Evolutionary conservation across 92 coral and sea anemone species (phyloP), one percentile per base, ranked within the genome.

Genomic region (Zoanthus solanderi): DNA sequence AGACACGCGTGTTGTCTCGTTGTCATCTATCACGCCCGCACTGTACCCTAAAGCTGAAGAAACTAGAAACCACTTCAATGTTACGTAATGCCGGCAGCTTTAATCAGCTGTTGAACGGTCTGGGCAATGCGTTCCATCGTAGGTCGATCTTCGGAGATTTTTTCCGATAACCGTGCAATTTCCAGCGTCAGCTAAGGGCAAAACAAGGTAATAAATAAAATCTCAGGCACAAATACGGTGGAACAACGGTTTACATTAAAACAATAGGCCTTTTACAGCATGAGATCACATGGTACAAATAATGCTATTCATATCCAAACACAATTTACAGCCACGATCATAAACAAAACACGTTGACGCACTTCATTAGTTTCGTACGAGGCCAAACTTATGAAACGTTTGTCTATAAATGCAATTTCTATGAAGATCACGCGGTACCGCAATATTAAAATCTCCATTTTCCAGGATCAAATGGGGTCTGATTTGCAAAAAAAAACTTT

Each of bases 121-220:
- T 54, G 78, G 18, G 94, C 95, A 15, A 93, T 76, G 42, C 78
- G 88, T 72, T 94, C 94, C 54, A 94, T 92, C 9, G 61, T 73
- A 0, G 93, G 93, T 23, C 92, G 92, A 14, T 88, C 88, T 52
- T 77, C 79, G 50, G 90, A 76, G 32, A 94, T 92, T 56, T 83
- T 93, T 61, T 77, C 83, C 0, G 80, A 71, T 63, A 94, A 83
- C 7, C 58, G 58, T 15, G 71, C 65, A 16, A 88, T 89, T 78
- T 94, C 95, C 31, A 78, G 87, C 11, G 79, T 87, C 65, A 93
- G 69, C 98, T 94, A 78, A 7, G 63, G 76, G 50, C 79, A 72
- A 76, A 78, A 10, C 29, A 68, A 81, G 53, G 9, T 9, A 48
- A 56, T 18, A 7, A 23, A 34, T n/a, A 37, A 30, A 8, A 23